These are phyloP conservation scores for Ochotona curzoniae DNA, from an alignment of 2,113 vertebrate species.

Conservation along the genomic window DNA sequence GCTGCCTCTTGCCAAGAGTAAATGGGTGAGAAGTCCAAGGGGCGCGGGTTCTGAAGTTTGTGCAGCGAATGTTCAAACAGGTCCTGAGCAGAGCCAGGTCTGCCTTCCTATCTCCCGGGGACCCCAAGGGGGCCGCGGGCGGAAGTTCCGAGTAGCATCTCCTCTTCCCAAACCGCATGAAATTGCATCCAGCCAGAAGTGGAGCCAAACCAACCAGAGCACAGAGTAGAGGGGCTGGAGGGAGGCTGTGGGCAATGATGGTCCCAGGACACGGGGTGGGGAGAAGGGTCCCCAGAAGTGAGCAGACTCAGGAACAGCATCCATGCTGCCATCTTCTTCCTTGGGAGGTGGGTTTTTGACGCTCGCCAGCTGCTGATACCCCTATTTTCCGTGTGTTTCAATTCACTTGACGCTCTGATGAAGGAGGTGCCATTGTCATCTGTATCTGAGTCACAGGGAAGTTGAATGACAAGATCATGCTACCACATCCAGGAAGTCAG, in stretches of 20 bases:
- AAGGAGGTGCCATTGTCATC: not conserved
- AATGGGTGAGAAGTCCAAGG: slow-evolving; percentile 62
- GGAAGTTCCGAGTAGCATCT: slow-evolving; percentile 54
- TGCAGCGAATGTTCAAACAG: slow-evolving; percentile 62
- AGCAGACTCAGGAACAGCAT: accelerated
- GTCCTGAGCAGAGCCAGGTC: slow-evolving; percentile 42
- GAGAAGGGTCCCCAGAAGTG: not conserved
- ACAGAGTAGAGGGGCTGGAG: not conserved
- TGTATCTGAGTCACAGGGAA: not conserved
- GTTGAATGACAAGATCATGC: too few relatives aligned
- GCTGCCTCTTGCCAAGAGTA: slow-evolving; percentile 69
- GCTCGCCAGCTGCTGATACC: accelerated
- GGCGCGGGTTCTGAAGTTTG: slow-evolving; percentile 54
- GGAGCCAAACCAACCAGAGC: not conserved
- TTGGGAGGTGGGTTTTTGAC: not conserved
- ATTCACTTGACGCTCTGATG: not conserved
- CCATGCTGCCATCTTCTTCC: accelerated
- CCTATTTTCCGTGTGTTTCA: accelerated
- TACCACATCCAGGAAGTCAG: not conserved
- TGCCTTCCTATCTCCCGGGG: slow-evolving; percentile 55
- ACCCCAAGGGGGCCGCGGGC: slow-evolving; percentile 42
- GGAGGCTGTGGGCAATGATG: not conserved
- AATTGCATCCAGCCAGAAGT: slow-evolving; percentile 8
- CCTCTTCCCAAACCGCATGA: slow-evolving; percentile 53
- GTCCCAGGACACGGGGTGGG: not conserved